Evolutionary conservation across 2,113 vertebrate species (phyloP).

Genomic region (Sinocyclocheilus maitianheensis): DNA sequence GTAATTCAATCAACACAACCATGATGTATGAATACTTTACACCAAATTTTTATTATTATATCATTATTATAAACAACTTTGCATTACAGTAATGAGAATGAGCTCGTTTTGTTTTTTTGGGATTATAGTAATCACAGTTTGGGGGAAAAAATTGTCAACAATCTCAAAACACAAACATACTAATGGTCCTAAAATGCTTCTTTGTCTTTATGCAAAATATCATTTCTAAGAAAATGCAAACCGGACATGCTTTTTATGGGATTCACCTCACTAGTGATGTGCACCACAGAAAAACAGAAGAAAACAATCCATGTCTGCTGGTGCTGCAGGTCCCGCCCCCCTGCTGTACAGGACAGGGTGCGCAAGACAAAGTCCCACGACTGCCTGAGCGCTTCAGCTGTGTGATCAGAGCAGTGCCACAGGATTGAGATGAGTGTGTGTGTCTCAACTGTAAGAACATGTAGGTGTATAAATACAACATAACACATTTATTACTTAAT

Average conservation of each 20-base stretch:
- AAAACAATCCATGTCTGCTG: conserved; percentile 6
- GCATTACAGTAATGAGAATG: not conserved
- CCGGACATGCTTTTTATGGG: not conserved
- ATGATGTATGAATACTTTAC: not conserved
- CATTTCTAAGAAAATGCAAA: not conserved
- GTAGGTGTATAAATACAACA: conserved; percentile 6
- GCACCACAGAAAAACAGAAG: not conserved
- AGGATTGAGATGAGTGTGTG: not conserved
- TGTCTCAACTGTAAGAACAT: not conserved
- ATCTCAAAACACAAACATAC: not conserved
- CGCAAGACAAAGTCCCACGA: not conserved
- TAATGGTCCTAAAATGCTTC: not conserved
- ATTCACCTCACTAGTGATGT: not conserved
- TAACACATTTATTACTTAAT: not conserved
- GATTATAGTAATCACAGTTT: not conserved
- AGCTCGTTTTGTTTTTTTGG: not conserved
- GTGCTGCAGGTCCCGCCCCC: not conserved
- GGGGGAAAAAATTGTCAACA: not conserved
- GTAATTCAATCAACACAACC: too few relatives aligned
- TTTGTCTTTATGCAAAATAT: not conserved
- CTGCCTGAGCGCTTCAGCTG: not conserved
- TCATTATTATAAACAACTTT: not conserved
- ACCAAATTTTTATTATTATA: not conserved
- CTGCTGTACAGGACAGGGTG: not conserved
- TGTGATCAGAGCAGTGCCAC: not conserved